Evolutionary conservation across 2,888 invertebrate species (phyloP).

Genomic region (Drosophila differens): DNA sequence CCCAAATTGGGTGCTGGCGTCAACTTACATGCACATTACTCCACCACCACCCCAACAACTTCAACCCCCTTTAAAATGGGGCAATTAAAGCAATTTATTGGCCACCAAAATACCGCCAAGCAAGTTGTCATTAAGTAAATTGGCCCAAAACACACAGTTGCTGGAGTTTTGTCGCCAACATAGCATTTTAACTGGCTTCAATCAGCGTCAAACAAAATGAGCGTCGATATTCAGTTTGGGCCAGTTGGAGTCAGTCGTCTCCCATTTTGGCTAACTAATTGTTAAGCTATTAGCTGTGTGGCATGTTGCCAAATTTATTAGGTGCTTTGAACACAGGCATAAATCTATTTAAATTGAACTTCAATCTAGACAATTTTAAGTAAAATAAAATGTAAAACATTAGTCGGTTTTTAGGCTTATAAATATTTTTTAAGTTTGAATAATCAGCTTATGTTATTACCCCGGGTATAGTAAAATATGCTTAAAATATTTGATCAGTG

Average conservation of each 20-base stretch:
- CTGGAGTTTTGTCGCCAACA: conserved; percentile 42
- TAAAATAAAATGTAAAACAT: not conserved
- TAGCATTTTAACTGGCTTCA: conserved; percentile 27
- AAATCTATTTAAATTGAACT: not conserved
- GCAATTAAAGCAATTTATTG: conserved; percentile 83
- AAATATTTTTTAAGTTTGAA: not conserved
- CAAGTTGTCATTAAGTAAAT: conserved; percentile 76
- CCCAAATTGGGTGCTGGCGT: conserved; percentile 61
- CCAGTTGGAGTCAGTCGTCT: not conserved
- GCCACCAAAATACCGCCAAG: conserved; percentile 59
- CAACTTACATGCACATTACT: conserved; percentile 76
- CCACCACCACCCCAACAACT: not conserved
- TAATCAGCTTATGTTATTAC: not conserved
- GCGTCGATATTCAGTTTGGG: conserved; percentile 3
- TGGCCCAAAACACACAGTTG: conserved; percentile 39
- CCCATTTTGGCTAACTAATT: conserved; percentile 12
- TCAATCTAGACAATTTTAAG: not conserved
- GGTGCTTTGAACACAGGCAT: too few species aligned
- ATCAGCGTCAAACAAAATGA: conserved; percentile 30
- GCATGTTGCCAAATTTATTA: conserved; percentile 1
- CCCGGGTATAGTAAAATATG: not conserved
- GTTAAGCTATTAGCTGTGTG: not conserved
- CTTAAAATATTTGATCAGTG: not conserved
- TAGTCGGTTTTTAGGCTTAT: not conserved
- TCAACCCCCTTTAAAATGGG: conserved; percentile 67